Conservation (phyloP, 2,888 invertebrate genomes). For the Pyralis farinalis region DNA sequence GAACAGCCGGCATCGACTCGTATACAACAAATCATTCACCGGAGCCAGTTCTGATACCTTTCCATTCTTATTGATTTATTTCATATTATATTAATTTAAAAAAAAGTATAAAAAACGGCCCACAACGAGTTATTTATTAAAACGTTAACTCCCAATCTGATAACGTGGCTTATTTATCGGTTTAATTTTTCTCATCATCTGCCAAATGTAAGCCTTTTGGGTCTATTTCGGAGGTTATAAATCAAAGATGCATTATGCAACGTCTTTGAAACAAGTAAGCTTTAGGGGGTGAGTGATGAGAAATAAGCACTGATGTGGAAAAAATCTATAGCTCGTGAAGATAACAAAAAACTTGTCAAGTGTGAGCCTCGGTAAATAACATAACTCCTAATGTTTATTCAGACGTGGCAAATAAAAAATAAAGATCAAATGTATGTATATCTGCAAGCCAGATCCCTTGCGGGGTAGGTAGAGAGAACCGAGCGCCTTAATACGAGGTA, state of each 20-base stretch:
- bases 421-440: too few relatives aligned
- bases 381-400: too few relatives aligned
- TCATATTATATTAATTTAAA: slow-evolving; percentile 73
- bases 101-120: slow-evolving; percentile 48
- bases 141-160: slow-evolving; percentile 70
- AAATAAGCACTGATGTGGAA: too few relatives aligned
- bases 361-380: too few relatives aligned
- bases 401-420: too few relatives aligned
- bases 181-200: slow-evolving; percentile 37
- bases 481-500: too few relatives aligned
- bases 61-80: slow-evolving; percentile 80
- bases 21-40: slow-evolving; percentile 79
- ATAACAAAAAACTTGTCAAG: too few relatives aligned
- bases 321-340: too few relatives aligned
- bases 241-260: background rate
- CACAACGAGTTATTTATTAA: slow-evolving; percentile 61
- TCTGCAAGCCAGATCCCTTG: too few relatives aligned
- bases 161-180: slow-evolving; percentile 56
- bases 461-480: too few relatives aligned
- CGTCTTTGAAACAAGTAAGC: background rate
- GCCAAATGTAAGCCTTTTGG: slow-evolving; percentile 12
- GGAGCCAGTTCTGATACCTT: slow-evolving; percentile 63
- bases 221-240: slow-evolving; percentile 9
- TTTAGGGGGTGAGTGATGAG: too few relatives aligned
- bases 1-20: slow-evolving; percentile 59